Conservation (phyloP, 1,140 invertebrate species). For the Drosophila prosaltans region DNA sequence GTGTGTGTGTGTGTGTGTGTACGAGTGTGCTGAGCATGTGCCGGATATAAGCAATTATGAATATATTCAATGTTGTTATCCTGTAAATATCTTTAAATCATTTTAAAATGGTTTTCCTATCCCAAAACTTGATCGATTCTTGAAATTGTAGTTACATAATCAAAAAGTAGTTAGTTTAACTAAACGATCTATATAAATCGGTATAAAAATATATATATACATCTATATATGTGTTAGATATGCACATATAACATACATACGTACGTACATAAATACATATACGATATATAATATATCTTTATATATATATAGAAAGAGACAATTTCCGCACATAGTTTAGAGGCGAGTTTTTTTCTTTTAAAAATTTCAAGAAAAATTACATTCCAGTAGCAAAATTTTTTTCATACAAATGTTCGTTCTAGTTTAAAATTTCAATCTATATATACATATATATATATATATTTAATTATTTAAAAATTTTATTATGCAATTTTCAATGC, state of each 20-base stretch:
- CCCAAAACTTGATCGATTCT: not conserved
- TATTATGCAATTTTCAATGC: slow-evolving; percentile 48
- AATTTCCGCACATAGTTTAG: slow-evolving; percentile 47
- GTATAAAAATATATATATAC: not conserved
- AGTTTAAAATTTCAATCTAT: slow-evolving; percentile 47
- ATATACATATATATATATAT: slow-evolving; percentile 39
- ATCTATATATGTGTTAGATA: slow-evolving; percentile 3
- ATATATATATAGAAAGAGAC: slow-evolving; percentile 19
- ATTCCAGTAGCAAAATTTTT: slow-evolving; percentile 75
- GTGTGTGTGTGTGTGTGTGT: not conserved
- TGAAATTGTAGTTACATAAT: slow-evolving; percentile 55
- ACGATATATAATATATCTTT: not conserved
- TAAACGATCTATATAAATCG: not conserved
- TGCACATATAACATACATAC: slow-evolving; percentile 25
- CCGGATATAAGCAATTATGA: slow-evolving; percentile 7
- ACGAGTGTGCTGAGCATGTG: not conserved
- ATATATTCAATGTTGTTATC: slow-evolving; percentile 12
- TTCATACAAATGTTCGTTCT: slow-evolving; percentile 58
- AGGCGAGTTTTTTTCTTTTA: slow-evolving; percentile 15
- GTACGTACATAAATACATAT: slow-evolving; percentile 22
- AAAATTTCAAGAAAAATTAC: slow-evolving; percentile 52
- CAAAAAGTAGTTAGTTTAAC: slow-evolving; percentile 48
- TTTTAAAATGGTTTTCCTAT: slow-evolving; percentile 3
- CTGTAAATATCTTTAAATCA: slow-evolving; percentile 6
- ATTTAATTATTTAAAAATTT: slow-evolving; percentile 36